A percentile compares a stretch with the other conserved stretches of the same genome.
These are phyloP conservation scores for Oscarella lobularis DNA, from an alignment of 37 sponge, comb jelly and placozoan genomes.

Conservation along the genomic window DNA sequence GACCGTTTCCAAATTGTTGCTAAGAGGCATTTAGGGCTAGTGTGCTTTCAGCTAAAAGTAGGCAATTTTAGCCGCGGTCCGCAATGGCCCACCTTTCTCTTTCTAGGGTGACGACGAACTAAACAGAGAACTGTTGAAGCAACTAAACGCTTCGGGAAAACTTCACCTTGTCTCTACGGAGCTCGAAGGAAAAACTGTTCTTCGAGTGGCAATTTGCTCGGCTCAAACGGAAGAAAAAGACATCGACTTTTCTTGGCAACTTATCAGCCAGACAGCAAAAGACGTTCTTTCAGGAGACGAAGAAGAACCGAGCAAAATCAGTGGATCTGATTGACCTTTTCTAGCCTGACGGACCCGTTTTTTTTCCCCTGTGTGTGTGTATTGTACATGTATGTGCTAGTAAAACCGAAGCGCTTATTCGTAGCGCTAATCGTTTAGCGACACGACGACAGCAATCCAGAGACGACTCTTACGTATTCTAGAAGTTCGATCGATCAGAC, in stretches of 20 bases:
- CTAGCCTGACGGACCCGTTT: too few relatives aligned
- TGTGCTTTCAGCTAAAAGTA: neutral
- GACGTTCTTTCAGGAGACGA: too few relatives aligned
- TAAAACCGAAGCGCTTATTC: too few relatives aligned
- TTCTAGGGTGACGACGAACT: neutral
- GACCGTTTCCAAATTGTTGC: neutral
- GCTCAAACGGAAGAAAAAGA: neutral
- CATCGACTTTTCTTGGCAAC: neutral
- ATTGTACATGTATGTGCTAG: too few relatives aligned
- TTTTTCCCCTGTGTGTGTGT: too few relatives aligned
- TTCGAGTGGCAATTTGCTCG: neutral
- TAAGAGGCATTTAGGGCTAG: neutral
- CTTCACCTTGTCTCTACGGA: neutral
- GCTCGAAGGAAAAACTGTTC: neutral
- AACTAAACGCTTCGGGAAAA: neutral
- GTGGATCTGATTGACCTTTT: too few relatives aligned
- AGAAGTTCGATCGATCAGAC: too few relatives aligned
- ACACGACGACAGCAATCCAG: too few relatives aligned
- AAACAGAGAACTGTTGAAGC: neutral
- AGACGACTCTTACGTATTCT: too few relatives aligned
- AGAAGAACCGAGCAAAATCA: too few relatives aligned
- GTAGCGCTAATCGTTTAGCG: too few relatives aligned
- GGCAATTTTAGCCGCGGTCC: neutral
- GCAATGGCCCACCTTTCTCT: neutral
- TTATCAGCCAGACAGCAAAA: neutral